phyloP scores from a whole-genome alignment of 2,888 invertebrate genomes.

The Notocelia uddmanniana region DNA sequence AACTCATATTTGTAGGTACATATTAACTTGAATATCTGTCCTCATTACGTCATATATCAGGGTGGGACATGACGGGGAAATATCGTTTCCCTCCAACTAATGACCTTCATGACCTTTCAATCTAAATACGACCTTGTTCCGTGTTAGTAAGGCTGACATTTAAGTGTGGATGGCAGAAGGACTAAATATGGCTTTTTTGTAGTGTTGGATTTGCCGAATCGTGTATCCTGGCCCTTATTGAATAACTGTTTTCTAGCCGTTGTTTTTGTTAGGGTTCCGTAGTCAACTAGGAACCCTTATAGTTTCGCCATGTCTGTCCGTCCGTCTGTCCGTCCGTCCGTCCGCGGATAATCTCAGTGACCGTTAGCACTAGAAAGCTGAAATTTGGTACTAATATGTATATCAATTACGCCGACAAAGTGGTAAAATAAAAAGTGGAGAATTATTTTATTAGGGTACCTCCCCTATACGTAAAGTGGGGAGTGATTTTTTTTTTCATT shows the following conservation, averaged over 20 bases:
- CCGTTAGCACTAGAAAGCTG: too few relatives aligned
- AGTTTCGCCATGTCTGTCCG: too few relatives aligned
- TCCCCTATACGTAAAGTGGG: too few relatives aligned
- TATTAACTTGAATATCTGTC: conserved; percentile 38
- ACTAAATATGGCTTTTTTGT: conserved; percentile 13
- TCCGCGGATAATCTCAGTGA: too few relatives aligned
- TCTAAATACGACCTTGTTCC: neutral
- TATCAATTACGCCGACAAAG: too few relatives aligned
- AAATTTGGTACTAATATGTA: too few relatives aligned
- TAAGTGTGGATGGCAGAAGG: neutral
- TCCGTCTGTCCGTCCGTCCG: too few relatives aligned
- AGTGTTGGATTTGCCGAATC: conserved; percentile 17
- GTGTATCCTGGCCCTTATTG: conserved; percentile 10
- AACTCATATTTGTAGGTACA: conserved; percentile 39
- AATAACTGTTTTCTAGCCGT: conserved; percentile 11
- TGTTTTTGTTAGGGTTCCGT: too few relatives aligned
- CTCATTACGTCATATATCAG: conserved; percentile 43
- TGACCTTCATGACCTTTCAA: conserved; percentile 4
- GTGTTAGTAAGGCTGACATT: neutral
- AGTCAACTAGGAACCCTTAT: too few relatives aligned
- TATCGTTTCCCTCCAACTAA: conserved; percentile 38
- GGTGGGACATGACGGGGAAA: conserved; percentile 35
- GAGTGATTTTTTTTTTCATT: too few relatives aligned
- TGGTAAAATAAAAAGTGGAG: too few relatives aligned
- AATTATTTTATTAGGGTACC: too few relatives aligned